Evolutionary conservation across 2,113 vertebrate genomes (phyloP).

Genomic region (Percopsis transmontana): DNA sequence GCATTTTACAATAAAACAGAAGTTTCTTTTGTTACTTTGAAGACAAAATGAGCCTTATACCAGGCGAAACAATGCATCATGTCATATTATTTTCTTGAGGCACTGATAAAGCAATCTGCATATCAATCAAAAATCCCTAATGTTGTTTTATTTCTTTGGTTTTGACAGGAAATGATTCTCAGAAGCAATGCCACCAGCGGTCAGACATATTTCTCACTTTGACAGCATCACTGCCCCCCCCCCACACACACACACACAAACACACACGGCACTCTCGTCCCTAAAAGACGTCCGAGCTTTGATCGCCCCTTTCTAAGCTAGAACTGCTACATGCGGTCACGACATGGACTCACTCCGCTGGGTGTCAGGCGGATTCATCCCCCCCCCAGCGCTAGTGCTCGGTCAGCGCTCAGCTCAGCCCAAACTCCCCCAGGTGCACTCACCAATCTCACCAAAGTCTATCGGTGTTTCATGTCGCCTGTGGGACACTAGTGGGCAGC

Average conservation of each 20-base stretch:
- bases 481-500: constrained; percentile 61
- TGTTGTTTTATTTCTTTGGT: constrained; percentile 11
- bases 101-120: constrained; percentile 34
- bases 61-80: constrained; percentile 11
- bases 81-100: constrained; percentile 6
- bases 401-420: constrained; percentile 48
- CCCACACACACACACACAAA: no score
- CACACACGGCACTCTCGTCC: constrained; percentile 39
- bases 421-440: constrained; percentile 38
- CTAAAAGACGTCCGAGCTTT: constrained; percentile 42
- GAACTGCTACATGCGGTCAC: constrained; percentile 24
- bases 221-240: constrained; percentile 16
- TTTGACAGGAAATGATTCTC: constrained; percentile 43
- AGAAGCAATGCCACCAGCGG: constrained; percentile 5
- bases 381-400: constrained; percentile 36
- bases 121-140: constrained; percentile 34
- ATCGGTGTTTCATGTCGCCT: constrained; percentile 66
- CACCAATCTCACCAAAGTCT: constrained; percentile 67
- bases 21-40: no score
- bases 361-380: constrained; percentile 64
- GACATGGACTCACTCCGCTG: constrained; percentile 16
- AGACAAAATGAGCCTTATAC: no score
- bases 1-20: no score
- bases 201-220: constrained; percentile 20
- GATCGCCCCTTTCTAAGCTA: constrained; percentile 45